Conservation (phyloP, 2,113 vertebrate genomes). For the Sclerurus mexicanus region DNA sequence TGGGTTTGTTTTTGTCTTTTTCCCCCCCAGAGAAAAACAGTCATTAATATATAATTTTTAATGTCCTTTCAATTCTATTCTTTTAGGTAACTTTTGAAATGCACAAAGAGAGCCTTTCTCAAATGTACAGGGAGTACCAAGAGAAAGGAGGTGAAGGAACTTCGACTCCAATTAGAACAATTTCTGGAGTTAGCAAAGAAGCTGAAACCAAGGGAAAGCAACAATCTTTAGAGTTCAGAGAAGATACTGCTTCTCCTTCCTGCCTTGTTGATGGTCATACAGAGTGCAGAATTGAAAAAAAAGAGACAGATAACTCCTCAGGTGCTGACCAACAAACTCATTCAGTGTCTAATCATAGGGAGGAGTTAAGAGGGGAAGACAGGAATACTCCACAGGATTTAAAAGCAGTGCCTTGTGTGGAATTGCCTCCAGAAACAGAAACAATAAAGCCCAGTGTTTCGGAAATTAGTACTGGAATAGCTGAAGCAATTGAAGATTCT, state of each 20-base stretch:
- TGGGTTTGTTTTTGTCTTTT: rapidly evolving
- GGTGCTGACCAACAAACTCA: slow-evolving; percentile 7
- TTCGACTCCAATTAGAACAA: slow-evolving; percentile 70
- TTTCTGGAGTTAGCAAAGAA: slow-evolving; percentile 76
- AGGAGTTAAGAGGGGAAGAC: slow-evolving; percentile 22
- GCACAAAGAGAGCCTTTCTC: slow-evolving; percentile 90
- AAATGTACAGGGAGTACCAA: slow-evolving; percentile 88
- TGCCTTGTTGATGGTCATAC: background rate
- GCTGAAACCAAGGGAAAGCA: slow-evolving; percentile 38
- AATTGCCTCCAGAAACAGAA: background rate
- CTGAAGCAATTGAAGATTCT: slow-evolving; percentile 52
- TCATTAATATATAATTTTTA: background rate
- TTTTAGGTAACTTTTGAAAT: slow-evolving; percentile 94
- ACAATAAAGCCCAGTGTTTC: background rate
- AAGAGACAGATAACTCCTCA: slow-evolving; percentile 68
- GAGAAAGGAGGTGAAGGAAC: slow-evolving; percentile 72
- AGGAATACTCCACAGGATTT: background rate
- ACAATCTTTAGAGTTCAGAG: slow-evolving; percentile 52
- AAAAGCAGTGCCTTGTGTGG: background rate
- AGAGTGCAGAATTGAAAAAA: slow-evolving; percentile 50
- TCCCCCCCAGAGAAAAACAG: background rate
- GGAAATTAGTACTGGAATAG: slow-evolving; percentile 47
- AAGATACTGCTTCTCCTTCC: background rate
- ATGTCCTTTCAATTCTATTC: background rate
- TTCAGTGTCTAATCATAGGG: background rate